A percentile compares a stretch with the other conserved stretches of the same genome.
These are phyloP conservation scores for Hylia prasina DNA, from an alignment of 2,113 vertebrate genomes.

Conservation along the genomic window DNA sequence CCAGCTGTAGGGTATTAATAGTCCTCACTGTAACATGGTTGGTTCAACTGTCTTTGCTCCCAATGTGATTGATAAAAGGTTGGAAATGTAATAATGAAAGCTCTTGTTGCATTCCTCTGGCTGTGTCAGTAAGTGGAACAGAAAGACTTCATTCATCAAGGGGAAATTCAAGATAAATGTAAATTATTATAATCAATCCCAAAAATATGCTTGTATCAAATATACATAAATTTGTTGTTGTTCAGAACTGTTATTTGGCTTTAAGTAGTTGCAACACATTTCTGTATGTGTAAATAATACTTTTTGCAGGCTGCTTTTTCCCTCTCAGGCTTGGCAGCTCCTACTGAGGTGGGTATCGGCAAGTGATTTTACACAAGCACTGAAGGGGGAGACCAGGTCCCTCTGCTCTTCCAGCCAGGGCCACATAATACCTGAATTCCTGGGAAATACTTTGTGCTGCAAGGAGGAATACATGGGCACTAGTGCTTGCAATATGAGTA, in stretches of 20 bases:
- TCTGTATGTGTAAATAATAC: constrained; percentile 39
- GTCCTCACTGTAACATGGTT: neutral
- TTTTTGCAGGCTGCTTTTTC: constrained; percentile 26
- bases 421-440: neutral
- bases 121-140: neutral
- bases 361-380: neutral
- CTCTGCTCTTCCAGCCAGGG: neutral
- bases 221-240: constrained; percentile 50
- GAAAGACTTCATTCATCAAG: constrained; percentile 41
- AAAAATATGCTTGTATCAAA: constrained; percentile 39
- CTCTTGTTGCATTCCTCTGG: constrained; percentile 23
- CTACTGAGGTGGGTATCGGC: neutral
- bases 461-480: neutral
- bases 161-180: constrained; percentile 57
- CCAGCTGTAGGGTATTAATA: constrained; percentile 9
- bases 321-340: neutral
- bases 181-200: constrained; percentile 45
- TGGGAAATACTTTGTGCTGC: neutral
- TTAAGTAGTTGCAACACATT: constrained; percentile 44
- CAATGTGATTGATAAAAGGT: constrained; percentile 27
- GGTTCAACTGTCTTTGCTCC: constrained; percentile 30
- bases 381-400: neutral
- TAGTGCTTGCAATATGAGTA: neutral
- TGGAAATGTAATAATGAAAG: constrained; percentile 5
- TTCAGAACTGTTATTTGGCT: constrained; percentile 55